These are phyloP conservation scores for Erithacus rubecula DNA, from an alignment of 2,797 vertebrate genomes.

Conservation along the genomic window DNA sequence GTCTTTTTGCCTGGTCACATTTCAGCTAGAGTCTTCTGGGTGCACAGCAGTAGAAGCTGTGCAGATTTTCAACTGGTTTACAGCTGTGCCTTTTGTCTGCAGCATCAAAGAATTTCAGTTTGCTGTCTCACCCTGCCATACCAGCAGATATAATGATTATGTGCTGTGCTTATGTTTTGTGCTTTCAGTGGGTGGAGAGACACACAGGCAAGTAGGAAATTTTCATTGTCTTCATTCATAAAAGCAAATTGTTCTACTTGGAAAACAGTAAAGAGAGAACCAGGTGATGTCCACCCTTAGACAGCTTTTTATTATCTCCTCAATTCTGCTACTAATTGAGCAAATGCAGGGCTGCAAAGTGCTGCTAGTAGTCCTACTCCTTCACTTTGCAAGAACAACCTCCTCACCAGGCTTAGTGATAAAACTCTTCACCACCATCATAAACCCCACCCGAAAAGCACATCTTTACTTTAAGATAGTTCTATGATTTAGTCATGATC, in stretches of 20 bases:
- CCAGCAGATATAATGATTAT: background rate
- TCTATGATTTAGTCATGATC: background rate
- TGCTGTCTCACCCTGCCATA: rapidly evolving
- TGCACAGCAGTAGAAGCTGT: background rate
- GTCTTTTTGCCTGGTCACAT: background rate
- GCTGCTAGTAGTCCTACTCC: background rate
- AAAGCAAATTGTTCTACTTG: background rate
- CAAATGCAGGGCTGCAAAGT: background rate
- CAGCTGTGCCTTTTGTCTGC: background rate
- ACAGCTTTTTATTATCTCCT: rapidly evolving
- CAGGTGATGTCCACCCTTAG: background rate
- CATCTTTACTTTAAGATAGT: background rate
- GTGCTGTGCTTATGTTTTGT: background rate
- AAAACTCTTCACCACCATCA: background rate
- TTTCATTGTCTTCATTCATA: background rate
- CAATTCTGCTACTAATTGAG: background rate
- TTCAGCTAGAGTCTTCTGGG: background rate
- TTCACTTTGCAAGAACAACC: background rate
- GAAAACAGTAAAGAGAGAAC: background rate
- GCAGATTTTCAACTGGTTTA: background rate
- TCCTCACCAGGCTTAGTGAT: background rate
- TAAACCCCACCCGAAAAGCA: background rate
- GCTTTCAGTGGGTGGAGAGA: background rate
- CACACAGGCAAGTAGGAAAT: background rate
- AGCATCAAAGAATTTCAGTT: background rate